Evolutionary conservation across 35 echinoderm and acorn worm genomes (phyloP).

Genomic region (Nesometra sesokonis): DNA sequence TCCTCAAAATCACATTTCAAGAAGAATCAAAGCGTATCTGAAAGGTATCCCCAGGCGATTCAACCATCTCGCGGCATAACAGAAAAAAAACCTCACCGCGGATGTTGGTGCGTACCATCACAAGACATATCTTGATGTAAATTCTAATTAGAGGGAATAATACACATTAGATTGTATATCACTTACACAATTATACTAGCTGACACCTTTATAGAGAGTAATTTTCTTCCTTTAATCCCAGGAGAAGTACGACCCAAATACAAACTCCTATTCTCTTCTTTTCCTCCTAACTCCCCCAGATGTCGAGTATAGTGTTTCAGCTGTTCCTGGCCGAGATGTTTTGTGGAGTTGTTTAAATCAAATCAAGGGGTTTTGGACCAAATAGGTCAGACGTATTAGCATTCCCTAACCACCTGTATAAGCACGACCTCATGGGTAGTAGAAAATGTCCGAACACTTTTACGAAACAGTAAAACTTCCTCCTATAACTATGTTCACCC

Average conservation of each 20-base stretch:
- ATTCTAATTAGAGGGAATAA: not conserved
- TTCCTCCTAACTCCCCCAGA: not conserved
- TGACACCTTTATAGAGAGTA: not conserved
- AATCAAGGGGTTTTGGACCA: not conserved
- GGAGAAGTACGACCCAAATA: not conserved
- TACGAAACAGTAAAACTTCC: not conserved
- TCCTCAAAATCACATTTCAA: not conserved
- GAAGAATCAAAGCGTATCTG: not conserved
- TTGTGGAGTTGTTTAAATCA: not conserved
- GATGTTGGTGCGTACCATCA: not conserved
- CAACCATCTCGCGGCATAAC: not conserved
- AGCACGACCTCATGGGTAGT: not conserved
- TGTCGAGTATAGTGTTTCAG: not conserved
- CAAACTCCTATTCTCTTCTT: not conserved
- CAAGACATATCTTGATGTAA: not conserved
- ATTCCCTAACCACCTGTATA: not conserved
- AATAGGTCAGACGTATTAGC: not conserved
- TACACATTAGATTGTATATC: not conserved
- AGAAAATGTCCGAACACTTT: not conserved
- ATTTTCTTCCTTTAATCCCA: not conserved
- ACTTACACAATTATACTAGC: not conserved
- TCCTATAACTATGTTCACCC: not conserved
- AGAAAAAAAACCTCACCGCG: not conserved
- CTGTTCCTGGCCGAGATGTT: not conserved
- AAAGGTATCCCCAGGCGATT: not conserved